Evolutionary conservation across 2,888 invertebrate species (phyloP).

Genomic region (Myopa tessellatipennis): DNA sequence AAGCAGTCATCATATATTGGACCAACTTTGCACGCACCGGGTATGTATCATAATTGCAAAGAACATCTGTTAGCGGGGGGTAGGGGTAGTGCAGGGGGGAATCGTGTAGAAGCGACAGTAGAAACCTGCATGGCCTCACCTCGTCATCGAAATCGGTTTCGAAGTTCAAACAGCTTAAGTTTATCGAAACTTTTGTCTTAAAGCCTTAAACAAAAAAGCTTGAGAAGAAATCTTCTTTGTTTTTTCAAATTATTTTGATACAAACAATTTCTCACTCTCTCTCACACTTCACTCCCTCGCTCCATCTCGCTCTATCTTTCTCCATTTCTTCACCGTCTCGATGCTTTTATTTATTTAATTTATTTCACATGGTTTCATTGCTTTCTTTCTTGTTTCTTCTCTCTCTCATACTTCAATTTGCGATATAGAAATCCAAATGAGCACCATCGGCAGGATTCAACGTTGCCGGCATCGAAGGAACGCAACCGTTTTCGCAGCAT

Average conservation of each 20-base stretch:
- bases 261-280: no score
- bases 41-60: slow-evolving; percentile 72
- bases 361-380: not conserved
- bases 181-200: no score
- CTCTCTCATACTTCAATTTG: not conserved
- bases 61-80: not conserved
- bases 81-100: not conserved
- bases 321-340: slow-evolving; percentile 1
- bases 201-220: no score
- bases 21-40: slow-evolving; percentile 90
- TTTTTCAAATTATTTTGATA: no score
- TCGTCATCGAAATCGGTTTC: no score
- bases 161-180: no score
- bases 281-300: not conserved
- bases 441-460: slow-evolving; percentile 80
- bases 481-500: slow-evolving; percentile 85
- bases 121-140: no score
- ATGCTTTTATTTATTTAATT: slow-evolving; percentile 13
- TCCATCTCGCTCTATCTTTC: not conserved
- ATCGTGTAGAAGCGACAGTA: not conserved
- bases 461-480: slow-evolving; percentile 83
- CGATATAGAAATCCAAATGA: slow-evolving; percentile 83
- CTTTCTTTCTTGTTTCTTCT: not conserved
- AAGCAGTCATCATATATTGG: slow-evolving; percentile 88
- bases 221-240: no score